Conservation (phyloP, 1,140 invertebrate genomes). For the Panagrolaimus sp. region DNA sequence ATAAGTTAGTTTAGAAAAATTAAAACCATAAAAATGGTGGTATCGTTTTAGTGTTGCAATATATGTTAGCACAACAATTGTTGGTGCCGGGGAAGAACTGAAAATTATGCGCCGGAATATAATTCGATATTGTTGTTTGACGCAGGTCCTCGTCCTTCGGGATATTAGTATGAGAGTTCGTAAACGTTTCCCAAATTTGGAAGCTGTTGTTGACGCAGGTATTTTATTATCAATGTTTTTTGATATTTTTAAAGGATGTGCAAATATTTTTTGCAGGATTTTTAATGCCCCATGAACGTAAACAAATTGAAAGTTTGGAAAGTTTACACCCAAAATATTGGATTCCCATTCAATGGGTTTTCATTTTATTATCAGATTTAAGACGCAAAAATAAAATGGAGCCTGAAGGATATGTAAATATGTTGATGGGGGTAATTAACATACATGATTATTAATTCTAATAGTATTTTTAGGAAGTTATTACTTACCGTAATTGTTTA, state of each 20-base stretch:
- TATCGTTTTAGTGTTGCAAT: too few species aligned
- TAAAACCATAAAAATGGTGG: too few species aligned
- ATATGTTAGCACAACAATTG: too few species aligned
- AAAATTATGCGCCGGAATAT: slow-evolving; percentile 51
- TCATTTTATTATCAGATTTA: slow-evolving; percentile 48
- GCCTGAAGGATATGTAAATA: too few species aligned
- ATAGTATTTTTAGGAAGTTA: slow-evolving; percentile 49
- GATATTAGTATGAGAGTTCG: slow-evolving; percentile 49
- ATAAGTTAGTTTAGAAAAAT: too few species aligned
- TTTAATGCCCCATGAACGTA: slow-evolving; percentile 54
- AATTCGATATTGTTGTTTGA: slow-evolving; percentile 48
- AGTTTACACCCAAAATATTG: slow-evolving; percentile 53
- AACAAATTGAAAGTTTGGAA: slow-evolving; percentile 45
- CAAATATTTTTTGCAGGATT: slow-evolving; percentile 30
- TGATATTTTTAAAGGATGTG: background rate
- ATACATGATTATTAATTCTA: slow-evolving; percentile 38
- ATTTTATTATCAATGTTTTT: slow-evolving; percentile 19
- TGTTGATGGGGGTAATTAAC: too few species aligned
- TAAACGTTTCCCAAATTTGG: slow-evolving; percentile 55
- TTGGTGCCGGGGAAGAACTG: slow-evolving; percentile 40
- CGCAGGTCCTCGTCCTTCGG: slow-evolving; percentile 53
- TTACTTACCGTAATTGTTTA: slow-evolving; percentile 53
- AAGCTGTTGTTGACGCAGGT: slow-evolving; percentile 56
- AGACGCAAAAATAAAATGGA: slow-evolving; percentile 29
- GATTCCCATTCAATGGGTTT: slow-evolving; percentile 53